Evolutionary conservation across 2,113 vertebrate species (phyloP).

Genomic region (Malurus cyaneus): DNA sequence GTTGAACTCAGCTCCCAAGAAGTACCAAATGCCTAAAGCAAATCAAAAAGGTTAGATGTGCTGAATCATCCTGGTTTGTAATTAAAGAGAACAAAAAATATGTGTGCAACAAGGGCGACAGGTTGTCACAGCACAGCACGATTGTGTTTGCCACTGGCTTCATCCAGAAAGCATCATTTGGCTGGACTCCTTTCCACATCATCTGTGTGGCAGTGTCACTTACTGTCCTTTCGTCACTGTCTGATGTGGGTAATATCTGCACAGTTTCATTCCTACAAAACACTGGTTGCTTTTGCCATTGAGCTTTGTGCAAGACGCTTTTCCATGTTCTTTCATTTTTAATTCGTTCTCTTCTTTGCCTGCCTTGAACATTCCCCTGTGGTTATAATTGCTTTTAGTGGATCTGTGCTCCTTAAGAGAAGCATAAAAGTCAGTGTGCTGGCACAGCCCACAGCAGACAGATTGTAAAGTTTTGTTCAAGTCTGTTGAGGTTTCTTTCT

Average conservation of each 20-base stretch:
- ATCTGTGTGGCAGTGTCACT: not conserved
- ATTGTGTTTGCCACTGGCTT: not conserved
- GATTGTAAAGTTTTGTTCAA: slow-evolving; percentile 40
- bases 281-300: not conserved
- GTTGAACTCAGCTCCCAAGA: not conserved
- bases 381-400: slow-evolving; percentile 58
- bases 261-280: slow-evolving; percentile 3
- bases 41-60: not conserved
- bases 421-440: slow-evolving; percentile 25
- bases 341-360: slow-evolving; percentile 53
- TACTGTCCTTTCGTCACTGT: not conserved
- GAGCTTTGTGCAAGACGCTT: slow-evolving; percentile 47
- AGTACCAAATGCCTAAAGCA: not conserved
- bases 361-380: slow-evolving; percentile 43
- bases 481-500: slow-evolving; percentile 61
- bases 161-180: not conserved
- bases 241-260: not conserved
- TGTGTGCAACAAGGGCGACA: not conserved
- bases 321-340: slow-evolving; percentile 59
- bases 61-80: not conserved
- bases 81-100: not conserved
- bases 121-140: not conserved
- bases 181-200: not conserved
- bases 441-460: not conserved
- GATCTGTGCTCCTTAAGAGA: slow-evolving; percentile 54